These are phyloP conservation scores for Syngnathoides biaculeatus DNA, from an alignment of 2,113 vertebrate species.

Conservation along the genomic window DNA sequence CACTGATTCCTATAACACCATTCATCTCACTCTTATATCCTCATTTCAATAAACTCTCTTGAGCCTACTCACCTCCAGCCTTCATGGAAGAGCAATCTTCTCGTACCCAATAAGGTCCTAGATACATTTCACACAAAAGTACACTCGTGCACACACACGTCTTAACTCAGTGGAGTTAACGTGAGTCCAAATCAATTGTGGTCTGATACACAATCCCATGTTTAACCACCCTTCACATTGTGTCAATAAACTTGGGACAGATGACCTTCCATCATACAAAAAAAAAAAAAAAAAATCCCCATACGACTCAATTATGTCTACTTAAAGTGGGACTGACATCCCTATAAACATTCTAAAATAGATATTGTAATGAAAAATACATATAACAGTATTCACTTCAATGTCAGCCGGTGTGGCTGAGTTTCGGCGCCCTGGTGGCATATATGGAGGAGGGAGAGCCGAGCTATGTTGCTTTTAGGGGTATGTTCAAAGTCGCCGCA, in stretches of 20 bases:
- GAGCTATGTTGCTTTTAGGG: too few species aligned
- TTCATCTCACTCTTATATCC: conserved; percentile 44
- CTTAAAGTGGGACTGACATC: too few species aligned
- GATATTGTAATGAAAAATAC: too few species aligned
- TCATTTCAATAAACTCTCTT: neutral
- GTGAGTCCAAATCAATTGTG: neutral
- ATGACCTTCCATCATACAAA: conserved; percentile 38
- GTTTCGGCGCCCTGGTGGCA: too few species aligned
- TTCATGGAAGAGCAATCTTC: conserved; percentile 51
- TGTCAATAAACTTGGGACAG: conserved; percentile 16
- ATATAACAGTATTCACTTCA: too few species aligned
- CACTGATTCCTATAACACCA: conserved; percentile 31
- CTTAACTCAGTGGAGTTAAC: neutral
- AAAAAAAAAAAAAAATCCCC: conserved; percentile 3
- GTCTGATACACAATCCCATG: neutral
- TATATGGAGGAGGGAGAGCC: too few species aligned
- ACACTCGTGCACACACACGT: neutral
- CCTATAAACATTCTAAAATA: too few species aligned
- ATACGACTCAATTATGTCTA: conserved; percentile 48
- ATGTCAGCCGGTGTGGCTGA: too few species aligned
- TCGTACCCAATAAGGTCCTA: conserved; percentile 42
- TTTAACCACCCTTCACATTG: conserved; percentile 4
- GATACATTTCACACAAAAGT: conserved; percentile 38
- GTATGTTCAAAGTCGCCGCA: too few species aligned
- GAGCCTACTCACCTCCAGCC: conserved; percentile 49